phyloP scores from a whole-genome alignment of 2,113 vertebrate genomes.

The Microcebus jonahi region DNA sequence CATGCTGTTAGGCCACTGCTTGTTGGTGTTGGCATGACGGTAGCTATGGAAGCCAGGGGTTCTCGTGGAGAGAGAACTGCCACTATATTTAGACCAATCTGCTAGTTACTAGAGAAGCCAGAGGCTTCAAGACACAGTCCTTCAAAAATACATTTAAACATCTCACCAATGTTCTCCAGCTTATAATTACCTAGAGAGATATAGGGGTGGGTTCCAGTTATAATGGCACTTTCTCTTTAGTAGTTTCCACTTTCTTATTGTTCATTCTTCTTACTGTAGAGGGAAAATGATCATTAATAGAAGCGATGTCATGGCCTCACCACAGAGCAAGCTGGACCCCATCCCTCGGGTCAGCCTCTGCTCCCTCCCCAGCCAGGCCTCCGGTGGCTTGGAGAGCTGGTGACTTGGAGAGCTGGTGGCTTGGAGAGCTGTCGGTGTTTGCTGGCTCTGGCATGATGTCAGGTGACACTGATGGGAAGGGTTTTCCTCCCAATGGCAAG shows the following conservation, averaged over 20 bases:
- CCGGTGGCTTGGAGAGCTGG: no score
- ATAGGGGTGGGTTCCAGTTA: neutral
- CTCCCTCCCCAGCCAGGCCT: neutral
- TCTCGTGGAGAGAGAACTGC: neutral
- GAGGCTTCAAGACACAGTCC: neutral
- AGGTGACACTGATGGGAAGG: neutral
- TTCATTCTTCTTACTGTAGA: neutral
- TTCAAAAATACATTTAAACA: neutral
- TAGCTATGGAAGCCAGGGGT: neutral
- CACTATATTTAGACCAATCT: neutral
- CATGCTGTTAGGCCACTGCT: neutral
- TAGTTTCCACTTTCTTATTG: neutral
- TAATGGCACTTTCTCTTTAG: neutral
- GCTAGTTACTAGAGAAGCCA: neutral
- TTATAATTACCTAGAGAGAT: neutral
- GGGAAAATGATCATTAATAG: neutral
- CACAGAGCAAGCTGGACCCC: rapidly evolving
- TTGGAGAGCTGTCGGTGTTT: neutral
- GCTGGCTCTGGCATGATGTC: neutral
- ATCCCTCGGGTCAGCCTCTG: neutral
- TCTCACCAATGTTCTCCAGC: neutral
- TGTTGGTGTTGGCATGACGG: neutral
- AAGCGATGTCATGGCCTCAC: neutral
- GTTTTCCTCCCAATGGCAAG: neutral
- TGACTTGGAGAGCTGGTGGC: no score